Evolutionary conservation across 2,888 invertebrate species (phyloP).

Genomic region (Epinotia ramella): DNA sequence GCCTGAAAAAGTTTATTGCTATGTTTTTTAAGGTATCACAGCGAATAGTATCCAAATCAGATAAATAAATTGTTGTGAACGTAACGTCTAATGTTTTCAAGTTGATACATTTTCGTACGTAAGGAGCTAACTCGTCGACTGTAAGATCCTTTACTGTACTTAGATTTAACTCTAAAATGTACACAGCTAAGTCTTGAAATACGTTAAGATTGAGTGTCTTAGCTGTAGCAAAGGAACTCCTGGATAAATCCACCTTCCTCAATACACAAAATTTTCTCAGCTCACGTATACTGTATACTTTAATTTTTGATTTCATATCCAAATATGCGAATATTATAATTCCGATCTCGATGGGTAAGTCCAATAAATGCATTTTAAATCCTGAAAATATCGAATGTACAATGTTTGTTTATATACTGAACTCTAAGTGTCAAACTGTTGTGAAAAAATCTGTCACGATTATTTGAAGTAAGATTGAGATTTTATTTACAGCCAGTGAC

Average conservation of each 20-base stretch:
- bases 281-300: slow-evolving; percentile 51
- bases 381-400: not conserved
- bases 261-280: slow-evolving; percentile 56
- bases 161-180: slow-evolving; percentile 55
- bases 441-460: not conserved
- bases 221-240: slow-evolving; percentile 53
- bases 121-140: slow-evolving; percentile 50
- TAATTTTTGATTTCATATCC: slow-evolving; percentile 52
- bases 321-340: slow-evolving; percentile 52
- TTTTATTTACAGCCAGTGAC: slow-evolving; percentile 1
- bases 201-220: slow-evolving; percentile 52
- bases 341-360: slow-evolving; percentile 55
- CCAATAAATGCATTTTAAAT: slow-evolving; percentile 50
- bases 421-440: not conserved
- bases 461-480: not conserved
- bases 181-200: slow-evolving; percentile 51
- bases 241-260: slow-evolving; percentile 52
- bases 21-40: slow-evolving; percentile 55
- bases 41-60: slow-evolving; percentile 56
- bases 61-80: slow-evolving; percentile 57
- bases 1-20: slow-evolving; percentile 58
- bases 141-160: slow-evolving; percentile 57
- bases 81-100: slow-evolving; percentile 58
- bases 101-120: slow-evolving; percentile 50
- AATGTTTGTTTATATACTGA: not conserved